Percentiles rank a stretch among this genome's conserved stretches.
These are phyloP conservation scores for Protobothrops mucrosquamatus DNA, from an alignment of 2,113 vertebrate genomes.

Conservation along the genomic window DNA sequence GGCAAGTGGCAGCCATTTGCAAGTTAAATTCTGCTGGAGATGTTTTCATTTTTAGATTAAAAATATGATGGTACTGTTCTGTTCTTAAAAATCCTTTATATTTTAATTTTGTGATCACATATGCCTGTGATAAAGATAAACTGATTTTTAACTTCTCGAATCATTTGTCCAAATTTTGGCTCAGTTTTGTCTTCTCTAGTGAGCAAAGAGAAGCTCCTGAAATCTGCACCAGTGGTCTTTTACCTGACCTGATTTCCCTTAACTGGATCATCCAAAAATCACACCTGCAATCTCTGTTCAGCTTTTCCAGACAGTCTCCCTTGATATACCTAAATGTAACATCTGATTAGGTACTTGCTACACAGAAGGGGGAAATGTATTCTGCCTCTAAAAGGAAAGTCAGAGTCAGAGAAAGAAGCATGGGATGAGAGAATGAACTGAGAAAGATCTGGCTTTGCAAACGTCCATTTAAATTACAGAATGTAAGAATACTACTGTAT, in stretches of 20 bases:
- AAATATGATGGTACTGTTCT: not conserved
- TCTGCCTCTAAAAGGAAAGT: conserved; percentile 1
- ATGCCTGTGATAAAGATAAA: not conserved
- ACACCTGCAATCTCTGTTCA: not conserved
- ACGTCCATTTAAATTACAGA: rapidly evolving
- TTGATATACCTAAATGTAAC: not conserved
- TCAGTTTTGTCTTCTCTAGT: not conserved
- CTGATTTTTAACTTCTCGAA: not conserved
- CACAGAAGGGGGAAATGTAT: not conserved
- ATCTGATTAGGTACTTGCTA: not conserved
- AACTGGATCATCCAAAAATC: not conserved
- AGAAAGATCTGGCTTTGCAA: not conserved
- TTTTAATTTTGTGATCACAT: not conserved
- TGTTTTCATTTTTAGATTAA: not conserved
- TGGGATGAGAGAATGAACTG: conserved; percentile 1
- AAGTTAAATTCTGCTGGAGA: not conserved
- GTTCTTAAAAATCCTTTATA: not conserved
- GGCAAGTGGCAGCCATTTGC: not conserved
- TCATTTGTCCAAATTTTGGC: not conserved
- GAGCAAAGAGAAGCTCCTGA: not conserved
- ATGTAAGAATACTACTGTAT: not conserved
- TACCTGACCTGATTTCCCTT: not conserved
- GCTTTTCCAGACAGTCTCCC: not conserved
- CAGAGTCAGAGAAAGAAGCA: not conserved
- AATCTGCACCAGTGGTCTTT: not conserved